Conservation (phyloP, 2,888 invertebrate genomes). For the Thumatha senex region DNA sequence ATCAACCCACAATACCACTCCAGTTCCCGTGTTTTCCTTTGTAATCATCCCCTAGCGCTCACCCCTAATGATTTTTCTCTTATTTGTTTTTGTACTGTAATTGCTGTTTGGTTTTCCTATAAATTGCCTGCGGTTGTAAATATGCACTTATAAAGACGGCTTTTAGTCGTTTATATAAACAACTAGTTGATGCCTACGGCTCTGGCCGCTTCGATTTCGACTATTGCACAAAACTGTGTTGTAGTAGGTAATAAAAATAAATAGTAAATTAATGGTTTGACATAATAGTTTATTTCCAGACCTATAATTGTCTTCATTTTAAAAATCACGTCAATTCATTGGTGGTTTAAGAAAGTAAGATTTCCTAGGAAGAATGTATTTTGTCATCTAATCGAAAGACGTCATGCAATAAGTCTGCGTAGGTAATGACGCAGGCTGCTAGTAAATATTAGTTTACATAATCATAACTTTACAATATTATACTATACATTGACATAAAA, state of each 20-base stretch:
- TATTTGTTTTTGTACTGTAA: slow-evolving; percentile 81
- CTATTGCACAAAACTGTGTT: too few species aligned
- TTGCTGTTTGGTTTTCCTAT: slow-evolving; percentile 79
- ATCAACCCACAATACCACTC: slow-evolving; percentile 56
- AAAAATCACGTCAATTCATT: too few species aligned
- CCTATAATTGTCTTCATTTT: too few species aligned
- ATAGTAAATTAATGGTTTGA: too few species aligned
- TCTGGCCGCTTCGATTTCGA: slow-evolving; percentile 6
- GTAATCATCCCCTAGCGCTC: slow-evolving; percentile 62
- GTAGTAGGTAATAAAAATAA: too few species aligned
- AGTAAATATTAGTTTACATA: slow-evolving; percentile 4
- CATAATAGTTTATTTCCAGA: too few species aligned
- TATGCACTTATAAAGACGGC: slow-evolving; percentile 44
- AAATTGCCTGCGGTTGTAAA: slow-evolving; percentile 71
- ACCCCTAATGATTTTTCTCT: slow-evolving; percentile 76
- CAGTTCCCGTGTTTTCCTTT: slow-evolving; percentile 66
- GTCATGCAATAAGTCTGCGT: background rate
- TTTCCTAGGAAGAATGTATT: slow-evolving; percentile 1
- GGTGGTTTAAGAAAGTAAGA: too few species aligned
- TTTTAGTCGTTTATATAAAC: slow-evolving; percentile 24
- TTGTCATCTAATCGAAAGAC: slow-evolving; percentile 3
- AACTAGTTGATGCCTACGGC: slow-evolving; percentile 8
- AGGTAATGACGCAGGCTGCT: slow-evolving; percentile 1
- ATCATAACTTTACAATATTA: background rate
- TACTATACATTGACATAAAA: background rate